Percentiles rank a stretch among this genome's conserved stretches.
phyloP scores from a whole-genome alignment of 2,113 vertebrate species.

The Callopanchax toddi region DNA sequence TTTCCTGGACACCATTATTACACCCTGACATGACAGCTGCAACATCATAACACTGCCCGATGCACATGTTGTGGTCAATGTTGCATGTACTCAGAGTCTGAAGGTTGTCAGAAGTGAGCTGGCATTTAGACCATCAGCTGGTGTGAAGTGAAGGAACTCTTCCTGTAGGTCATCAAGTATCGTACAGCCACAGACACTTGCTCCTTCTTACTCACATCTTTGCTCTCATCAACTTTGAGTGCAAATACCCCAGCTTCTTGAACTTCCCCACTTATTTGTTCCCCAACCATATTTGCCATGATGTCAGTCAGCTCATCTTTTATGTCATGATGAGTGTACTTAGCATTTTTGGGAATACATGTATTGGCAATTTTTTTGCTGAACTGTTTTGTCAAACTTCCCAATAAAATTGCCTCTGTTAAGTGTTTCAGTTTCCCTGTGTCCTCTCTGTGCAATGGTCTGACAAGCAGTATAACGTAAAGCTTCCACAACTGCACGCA shows the following conservation, averaged over 20 bases:
- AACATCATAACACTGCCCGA: not conserved
- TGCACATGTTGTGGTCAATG: not conserved
- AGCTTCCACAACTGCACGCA: no score
- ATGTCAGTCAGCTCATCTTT: not conserved
- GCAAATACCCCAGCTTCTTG: no score
- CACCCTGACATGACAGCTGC: not conserved
- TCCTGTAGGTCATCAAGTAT: not conserved
- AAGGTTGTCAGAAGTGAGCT: not conserved
- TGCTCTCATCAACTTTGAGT: no score
- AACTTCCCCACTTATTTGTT: not conserved
- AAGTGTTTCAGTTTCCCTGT: not conserved
- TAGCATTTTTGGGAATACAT: not conserved
- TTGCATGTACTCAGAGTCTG: no score
- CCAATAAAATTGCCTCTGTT: not conserved
- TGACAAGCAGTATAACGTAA: no score
- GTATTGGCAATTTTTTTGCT: no score
- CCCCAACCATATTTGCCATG: not conserved
- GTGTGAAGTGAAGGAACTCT: not conserved
- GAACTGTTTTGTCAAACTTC: not conserved
- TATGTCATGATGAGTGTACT: not conserved
- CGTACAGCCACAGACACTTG: no score
- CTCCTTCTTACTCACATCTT: no score
- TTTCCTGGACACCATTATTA: constrained; percentile 1
- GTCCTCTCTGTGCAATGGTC: not conserved
- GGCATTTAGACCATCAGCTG: not conserved